These are phyloP conservation scores for Rhodophaea formosa DNA, from an alignment of 2,888 invertebrate species.

Conservation along the genomic window DNA sequence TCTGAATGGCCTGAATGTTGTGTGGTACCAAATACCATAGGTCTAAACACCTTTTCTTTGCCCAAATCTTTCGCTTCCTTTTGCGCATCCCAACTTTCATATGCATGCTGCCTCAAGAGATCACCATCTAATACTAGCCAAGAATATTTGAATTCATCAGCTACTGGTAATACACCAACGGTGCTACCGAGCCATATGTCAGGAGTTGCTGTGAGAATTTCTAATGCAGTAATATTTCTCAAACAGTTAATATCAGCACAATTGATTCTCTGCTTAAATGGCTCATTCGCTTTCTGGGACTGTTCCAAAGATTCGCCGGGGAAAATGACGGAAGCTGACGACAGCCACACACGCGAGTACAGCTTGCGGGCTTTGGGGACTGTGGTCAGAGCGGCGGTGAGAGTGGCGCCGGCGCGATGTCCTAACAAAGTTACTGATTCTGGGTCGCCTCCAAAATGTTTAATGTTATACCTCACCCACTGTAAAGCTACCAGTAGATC, in stretches of 20 bases:
- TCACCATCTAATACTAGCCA: slow-evolving; percentile 90
- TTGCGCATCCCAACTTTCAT: slow-evolving; percentile 82
- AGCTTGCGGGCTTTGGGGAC: slow-evolving; percentile 82
- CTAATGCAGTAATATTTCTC: slow-evolving; percentile 71
- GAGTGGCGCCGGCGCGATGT: slow-evolving; percentile 91
- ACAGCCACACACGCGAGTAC: slow-evolving; percentile 89
- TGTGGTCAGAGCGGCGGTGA: slow-evolving; percentile 88
- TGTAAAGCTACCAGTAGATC: slow-evolving; percentile 88
- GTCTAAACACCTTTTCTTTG: slow-evolving; percentile 68
- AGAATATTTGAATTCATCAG: slow-evolving; percentile 84
- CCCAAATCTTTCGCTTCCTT: slow-evolving; percentile 60
- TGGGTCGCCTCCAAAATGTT: slow-evolving; percentile 91
- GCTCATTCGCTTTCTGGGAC: slow-evolving; percentile 82
- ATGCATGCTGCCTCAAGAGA: slow-evolving; percentile 84
- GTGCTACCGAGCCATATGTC: slow-evolving; percentile 85
- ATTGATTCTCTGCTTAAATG: slow-evolving; percentile 80
- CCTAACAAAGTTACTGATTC: slow-evolving; percentile 90
- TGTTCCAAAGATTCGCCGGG: slow-evolving; percentile 83
- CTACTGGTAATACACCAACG: slow-evolving; percentile 83
- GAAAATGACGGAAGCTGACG: slow-evolving; percentile 87
- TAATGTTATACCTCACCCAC: slow-evolving; percentile 91
- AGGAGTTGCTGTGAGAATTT: slow-evolving; percentile 86
- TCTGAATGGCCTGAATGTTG: slow-evolving; percentile 87
- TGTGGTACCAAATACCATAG: slow-evolving; percentile 86
- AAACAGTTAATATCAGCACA: slow-evolving; percentile 83